These are phyloP conservation scores for Nerophis lumbriciformis DNA, from an alignment of 2,113 vertebrate genomes.

Conservation along the genomic window DNA sequence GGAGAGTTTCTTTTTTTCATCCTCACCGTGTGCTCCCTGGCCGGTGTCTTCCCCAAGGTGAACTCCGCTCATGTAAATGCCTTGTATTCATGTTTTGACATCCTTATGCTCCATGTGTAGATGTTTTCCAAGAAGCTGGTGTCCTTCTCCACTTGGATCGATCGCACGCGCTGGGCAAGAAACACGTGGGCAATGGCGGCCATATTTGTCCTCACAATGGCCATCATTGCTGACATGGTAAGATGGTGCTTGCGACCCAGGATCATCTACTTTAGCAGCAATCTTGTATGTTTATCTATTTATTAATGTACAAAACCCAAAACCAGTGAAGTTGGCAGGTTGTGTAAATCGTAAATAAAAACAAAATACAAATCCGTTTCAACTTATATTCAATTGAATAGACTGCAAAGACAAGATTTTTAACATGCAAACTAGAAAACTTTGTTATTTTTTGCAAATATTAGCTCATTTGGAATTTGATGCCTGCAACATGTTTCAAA, in stretches of 20 bases:
- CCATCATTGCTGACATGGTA: slow-evolving; percentile 90
- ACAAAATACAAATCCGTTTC: no score
- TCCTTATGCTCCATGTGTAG: slow-evolving; percentile 45
- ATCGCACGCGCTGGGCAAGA: slow-evolving; percentile 90
- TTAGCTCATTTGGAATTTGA: no score
- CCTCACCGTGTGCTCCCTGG: slow-evolving; percentile 84
- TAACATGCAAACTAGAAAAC: no score
- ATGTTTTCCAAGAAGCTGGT: slow-evolving; percentile 85
- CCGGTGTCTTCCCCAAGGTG: slow-evolving; percentile 89
- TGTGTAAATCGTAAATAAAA: no score
- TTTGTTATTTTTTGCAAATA: no score
- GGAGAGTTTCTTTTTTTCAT: slow-evolving; percentile 84
- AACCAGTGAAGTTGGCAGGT: no score
- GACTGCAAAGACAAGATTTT: no score
- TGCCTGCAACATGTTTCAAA: no score
- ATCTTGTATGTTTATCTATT: no score
- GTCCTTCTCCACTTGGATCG: slow-evolving; percentile 91
- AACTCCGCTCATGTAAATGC: slow-evolving; percentile 10
- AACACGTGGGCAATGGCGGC: slow-evolving; percentile 94
- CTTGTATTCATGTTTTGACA: background rate
- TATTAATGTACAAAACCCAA: no score
- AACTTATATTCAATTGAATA: no score
- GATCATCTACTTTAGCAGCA: background rate
- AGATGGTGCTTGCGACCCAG: slow-evolving; percentile 22
- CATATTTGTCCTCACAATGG: slow-evolving; percentile 88